Base-by-base conservation (phyloP, 92 coral and sea anemone genomes). In the Porites divaricata region DNA sequence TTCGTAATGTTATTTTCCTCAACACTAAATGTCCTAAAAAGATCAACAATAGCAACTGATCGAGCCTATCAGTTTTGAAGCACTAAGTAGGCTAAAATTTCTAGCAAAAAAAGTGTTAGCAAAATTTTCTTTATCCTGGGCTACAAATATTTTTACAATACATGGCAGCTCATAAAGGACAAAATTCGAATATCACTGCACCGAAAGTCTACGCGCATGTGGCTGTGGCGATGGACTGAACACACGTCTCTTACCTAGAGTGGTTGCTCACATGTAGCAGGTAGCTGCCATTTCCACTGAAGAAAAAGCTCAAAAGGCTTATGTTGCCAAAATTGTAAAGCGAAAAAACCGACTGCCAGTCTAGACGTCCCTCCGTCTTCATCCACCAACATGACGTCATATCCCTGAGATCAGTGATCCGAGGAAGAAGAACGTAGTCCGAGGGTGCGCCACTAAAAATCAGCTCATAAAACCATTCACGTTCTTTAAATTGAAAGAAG, bases 361-460 rank as follows among this genome's bases (percentile, higher is more conserved):
- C 64, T 16, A 70, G n/a, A 8, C 81, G 69, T 16, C 75, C n/a
- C 62, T 24, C 79, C 8, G 83, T 63, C 69, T 71, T 90, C 67
- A 90, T 87, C 93, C 93, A 90, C 93, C 93, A 90, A 35, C 90
- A 90, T 35, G 79, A 70, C 11, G 93, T 86, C 16, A 87, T 14
- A 16, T 58, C 48, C 35, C 52, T 49, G 12, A 90, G 54, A n/a
- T 78, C 81, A 12, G 83, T 86, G 25, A 71, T 76, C 24, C 71
- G 59, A 56, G 87, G 81, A 26, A 86, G 58, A 15, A 45, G 80
- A 23, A 59, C 56, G 70, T 67, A 77, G 52, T 63, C 76, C 7
- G 79, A 54, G n/a, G 73, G 56, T 45, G 22, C 79, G 17, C 51
- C 80, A 15, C 26, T 70, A 54, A 81, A 81, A 8, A 28, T 72